Conservation (phyloP, 1,140 invertebrate species). For the Dendrolimus punctatus region DNA sequence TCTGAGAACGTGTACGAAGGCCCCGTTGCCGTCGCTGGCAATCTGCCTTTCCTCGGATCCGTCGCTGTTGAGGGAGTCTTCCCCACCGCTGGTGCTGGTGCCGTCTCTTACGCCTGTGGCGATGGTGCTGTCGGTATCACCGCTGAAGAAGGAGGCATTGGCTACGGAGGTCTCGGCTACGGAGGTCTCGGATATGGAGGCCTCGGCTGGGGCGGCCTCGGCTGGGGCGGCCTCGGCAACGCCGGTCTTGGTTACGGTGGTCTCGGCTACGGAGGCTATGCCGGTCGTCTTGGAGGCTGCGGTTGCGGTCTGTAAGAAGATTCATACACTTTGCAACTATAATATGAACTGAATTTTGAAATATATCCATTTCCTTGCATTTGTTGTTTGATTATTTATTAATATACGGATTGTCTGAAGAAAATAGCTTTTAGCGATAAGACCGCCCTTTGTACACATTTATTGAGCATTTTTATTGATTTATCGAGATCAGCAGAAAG, state of each 20-base stretch:
- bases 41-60: slow-evolving; percentile 33
- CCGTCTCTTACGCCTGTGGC: slow-evolving; percentile 12
- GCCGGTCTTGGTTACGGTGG: not conserved
- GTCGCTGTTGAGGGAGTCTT: slow-evolving; percentile 30
- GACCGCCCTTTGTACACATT: too few relatives aligned
- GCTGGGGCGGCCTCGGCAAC: not conserved
- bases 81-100: slow-evolving; percentile 32
- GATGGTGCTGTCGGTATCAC: slow-evolving; percentile 7
- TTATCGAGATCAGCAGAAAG: too few relatives aligned
- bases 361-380: too few relatives aligned
- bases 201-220: not conserved
- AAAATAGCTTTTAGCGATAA: too few relatives aligned
- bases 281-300: not conserved
- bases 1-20: slow-evolving; percentile 12
- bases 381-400: too few relatives aligned
- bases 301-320: not conserved
- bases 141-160: slow-evolving; percentile 1
- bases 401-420: too few relatives aligned
- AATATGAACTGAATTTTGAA: not conserved
- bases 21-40: slow-evolving; percentile 19
- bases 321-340: not conserved
- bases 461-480: too few relatives aligned
- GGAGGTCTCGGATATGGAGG: not conserved
- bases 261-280: not conserved
- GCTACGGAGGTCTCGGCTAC: not conserved